Conservation (phyloP, 1,140 invertebrate genomes). For the Proctacanthus coquilletti region DNA sequence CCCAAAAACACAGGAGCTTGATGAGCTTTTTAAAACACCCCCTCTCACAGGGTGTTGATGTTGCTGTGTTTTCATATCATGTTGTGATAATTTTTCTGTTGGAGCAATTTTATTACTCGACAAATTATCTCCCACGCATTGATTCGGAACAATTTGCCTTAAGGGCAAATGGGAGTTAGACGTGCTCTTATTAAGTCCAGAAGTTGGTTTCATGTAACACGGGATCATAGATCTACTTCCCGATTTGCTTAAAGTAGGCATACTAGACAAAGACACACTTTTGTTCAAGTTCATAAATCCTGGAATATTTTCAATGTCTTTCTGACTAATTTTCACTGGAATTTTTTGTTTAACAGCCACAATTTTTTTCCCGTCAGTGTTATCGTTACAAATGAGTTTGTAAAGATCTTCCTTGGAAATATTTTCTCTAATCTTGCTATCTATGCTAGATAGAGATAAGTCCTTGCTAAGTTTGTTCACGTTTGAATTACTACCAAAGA, state of each 20-base stretch:
- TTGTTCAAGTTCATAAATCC: constrained; percentile 14
- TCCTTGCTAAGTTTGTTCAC: constrained; percentile 26
- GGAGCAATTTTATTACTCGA: no score
- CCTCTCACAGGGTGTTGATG: no score
- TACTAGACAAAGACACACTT: constrained; percentile 24
- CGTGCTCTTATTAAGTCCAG: constrained; percentile 21
- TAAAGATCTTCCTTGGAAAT: constrained; percentile 29
- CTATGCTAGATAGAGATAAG: constrained; percentile 24
- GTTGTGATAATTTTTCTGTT: no score
- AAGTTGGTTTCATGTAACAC: constrained; percentile 13
- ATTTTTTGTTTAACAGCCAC: no score
- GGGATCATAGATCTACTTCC: constrained; percentile 25
- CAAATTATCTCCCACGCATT: no score
- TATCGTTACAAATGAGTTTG: constrained; percentile 27
- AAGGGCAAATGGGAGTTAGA: constrained; percentile 21
- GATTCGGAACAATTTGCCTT: no score
- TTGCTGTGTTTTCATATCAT: no score
- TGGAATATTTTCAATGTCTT: no score
- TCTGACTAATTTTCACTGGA: no score
- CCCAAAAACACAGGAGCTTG: constrained; percentile 10
- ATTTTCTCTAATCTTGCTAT: constrained; percentile 23
- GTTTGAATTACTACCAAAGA: constrained; percentile 15
- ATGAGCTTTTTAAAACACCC: constrained; percentile 9
- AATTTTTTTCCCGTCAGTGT: no score
- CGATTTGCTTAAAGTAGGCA: constrained; percentile 14